phyloP scores from a whole-genome alignment of 1,140 invertebrate genomes.

The Ladona fulva region DNA sequence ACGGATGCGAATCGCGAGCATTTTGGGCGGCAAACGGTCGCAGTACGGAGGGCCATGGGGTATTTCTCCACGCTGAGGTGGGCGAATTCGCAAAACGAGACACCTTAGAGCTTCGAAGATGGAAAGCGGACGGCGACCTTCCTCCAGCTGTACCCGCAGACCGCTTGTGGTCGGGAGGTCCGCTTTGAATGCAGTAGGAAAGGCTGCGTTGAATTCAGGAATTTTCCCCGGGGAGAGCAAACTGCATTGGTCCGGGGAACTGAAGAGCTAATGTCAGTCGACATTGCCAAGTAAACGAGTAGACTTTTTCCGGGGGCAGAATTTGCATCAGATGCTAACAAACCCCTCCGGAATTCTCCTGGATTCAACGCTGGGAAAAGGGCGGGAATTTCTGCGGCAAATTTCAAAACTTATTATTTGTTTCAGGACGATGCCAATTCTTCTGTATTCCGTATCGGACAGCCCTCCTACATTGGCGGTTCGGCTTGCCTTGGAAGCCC shows the following conservation, averaged over 20 bases:
- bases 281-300: too few relatives aligned
- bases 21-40: too few relatives aligned
- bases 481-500: slow-evolving; percentile 50
- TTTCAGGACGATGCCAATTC: slow-evolving; percentile 18
- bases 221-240: too few relatives aligned
- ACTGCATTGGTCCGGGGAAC: too few relatives aligned
- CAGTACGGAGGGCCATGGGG: too few relatives aligned
- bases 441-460: slow-evolving; percentile 60
- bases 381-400: not conserved
- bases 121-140: not conserved
- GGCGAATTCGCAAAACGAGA: too few relatives aligned
- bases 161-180: not conserved
- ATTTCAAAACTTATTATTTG: not conserved
- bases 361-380: not conserved
- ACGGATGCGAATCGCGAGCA: not conserved
- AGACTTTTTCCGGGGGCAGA: too few relatives aligned
- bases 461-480: slow-evolving; percentile 65
- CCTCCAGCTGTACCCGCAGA: not conserved
- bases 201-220: too few relatives aligned
- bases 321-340: too few relatives aligned
- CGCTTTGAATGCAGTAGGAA: not conserved
- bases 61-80: too few relatives aligned
- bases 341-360: too few relatives aligned
- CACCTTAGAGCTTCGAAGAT: not conserved
- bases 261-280: too few relatives aligned